Percentiles rank a stretch among this genome's conserved stretches.
Evolutionary conservation across 2,797 vertebrate species (phyloP).

Genomic region (Todus mexicanus): DNA sequence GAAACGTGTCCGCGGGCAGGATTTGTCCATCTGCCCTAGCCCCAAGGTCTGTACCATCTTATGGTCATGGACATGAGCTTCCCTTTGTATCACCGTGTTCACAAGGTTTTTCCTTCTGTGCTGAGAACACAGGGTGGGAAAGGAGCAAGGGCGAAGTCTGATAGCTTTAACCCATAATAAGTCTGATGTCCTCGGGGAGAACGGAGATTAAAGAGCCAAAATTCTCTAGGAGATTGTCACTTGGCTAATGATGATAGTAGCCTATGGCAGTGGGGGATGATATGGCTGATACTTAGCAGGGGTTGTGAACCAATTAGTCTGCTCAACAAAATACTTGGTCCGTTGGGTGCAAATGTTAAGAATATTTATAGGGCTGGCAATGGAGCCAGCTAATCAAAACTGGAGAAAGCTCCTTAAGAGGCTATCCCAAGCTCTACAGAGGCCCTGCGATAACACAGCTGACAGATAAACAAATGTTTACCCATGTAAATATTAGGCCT

Average conservation of each 20-base stretch:
- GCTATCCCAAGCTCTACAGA: conserved; percentile 1
- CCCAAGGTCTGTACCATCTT: neutral
- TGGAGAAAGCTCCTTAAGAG: conserved; percentile 27
- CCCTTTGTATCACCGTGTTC: neutral
- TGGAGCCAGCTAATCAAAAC: conserved; percentile 27
- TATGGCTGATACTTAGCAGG: conserved; percentile 60
- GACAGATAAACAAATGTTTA: conserved; percentile 44
- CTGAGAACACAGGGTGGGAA: neutral
- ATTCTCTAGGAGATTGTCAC: conserved; percentile 66
- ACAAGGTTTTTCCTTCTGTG: neutral
- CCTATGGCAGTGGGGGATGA: conserved; percentile 47
- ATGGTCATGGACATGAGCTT: neutral
- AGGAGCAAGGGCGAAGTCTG: neutral
- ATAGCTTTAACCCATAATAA: conserved; percentile 6
- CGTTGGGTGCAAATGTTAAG: conserved; percentile 57
- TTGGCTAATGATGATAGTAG: conserved; percentile 64
- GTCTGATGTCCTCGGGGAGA: conserved; percentile 15
- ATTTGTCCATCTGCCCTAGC: neutral
- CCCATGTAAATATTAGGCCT: conserved; percentile 15
- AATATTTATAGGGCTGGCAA: conserved; percentile 55
- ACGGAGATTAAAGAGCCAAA: conserved; percentile 62
- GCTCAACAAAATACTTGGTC: conserved; percentile 55
- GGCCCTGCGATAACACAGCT: conserved; percentile 11
- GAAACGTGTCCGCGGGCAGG: neutral
- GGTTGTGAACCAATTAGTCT: conserved; percentile 70